phyloP scores from a whole-genome alignment of 2,113 vertebrate genomes.

The Cyrtonyx montezumae region DNA sequence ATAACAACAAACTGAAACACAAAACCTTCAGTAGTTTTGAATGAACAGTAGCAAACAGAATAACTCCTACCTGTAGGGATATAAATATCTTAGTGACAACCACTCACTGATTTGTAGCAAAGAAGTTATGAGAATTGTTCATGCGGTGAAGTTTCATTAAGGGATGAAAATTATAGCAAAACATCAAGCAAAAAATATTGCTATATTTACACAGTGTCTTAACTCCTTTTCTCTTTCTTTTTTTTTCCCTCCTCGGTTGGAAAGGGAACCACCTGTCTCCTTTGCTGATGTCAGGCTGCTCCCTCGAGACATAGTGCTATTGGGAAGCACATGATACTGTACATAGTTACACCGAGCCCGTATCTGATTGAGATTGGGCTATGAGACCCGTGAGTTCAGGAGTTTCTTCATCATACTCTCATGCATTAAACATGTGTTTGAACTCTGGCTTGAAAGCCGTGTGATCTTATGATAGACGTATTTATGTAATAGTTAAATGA shows the following conservation, averaged over 20 bases:
- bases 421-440: slow-evolving; percentile 75
- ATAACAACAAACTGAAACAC: slow-evolving; percentile 25
- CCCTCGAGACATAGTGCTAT: slow-evolving; percentile 74
- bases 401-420: slow-evolving; percentile 71
- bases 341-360: slow-evolving; percentile 76
- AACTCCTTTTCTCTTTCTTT: neutral
- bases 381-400: slow-evolving; percentile 68
- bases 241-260: slow-evolving; percentile 46
- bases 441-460: slow-evolving; percentile 52
- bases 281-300: slow-evolving; percentile 79
- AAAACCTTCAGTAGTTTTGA: slow-evolving; percentile 29
- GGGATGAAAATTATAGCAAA: slow-evolving; percentile 61
- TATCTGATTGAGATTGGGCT: slow-evolving; percentile 74
- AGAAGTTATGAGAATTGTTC: slow-evolving; percentile 56
- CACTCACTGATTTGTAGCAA: slow-evolving; percentile 51
- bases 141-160: slow-evolving; percentile 69
- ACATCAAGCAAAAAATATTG: slow-evolving; percentile 63
- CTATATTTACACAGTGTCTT: slow-evolving; percentile 73
- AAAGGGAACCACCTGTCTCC: slow-evolving; percentile 80
- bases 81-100: slow-evolving; percentile 67
- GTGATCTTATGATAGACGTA: slow-evolving; percentile 45
- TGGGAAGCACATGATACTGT: slow-evolving; percentile 77
- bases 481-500: slow-evolving; percentile 74
- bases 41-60: slow-evolving; percentile 27
- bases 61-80: slow-evolving; percentile 35